A percentile compares a stretch with the other conserved stretches of the same genome.
Conservation (phyloP, 2,797 vertebrate species). For the Hylomyscus alleni region DNA sequence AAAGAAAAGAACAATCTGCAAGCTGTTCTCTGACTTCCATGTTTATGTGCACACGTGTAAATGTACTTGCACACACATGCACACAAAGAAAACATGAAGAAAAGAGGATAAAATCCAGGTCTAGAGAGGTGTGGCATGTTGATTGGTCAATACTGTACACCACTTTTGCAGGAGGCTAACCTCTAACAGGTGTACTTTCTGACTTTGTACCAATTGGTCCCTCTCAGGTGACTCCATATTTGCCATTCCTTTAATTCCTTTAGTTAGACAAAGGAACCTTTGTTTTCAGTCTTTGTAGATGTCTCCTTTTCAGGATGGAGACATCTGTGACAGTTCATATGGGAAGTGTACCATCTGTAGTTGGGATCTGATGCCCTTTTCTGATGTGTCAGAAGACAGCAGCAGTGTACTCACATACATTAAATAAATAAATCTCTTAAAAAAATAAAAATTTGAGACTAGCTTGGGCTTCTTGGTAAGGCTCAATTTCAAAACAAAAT, state of each 20-base stretch:
- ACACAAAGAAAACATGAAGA: not conserved
- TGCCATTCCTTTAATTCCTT: not conserved
- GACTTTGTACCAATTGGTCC: not conserved
- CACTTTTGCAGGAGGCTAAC: not conserved
- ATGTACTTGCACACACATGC: not conserved
- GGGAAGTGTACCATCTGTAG: not conserved
- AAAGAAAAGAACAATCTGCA: not conserved
- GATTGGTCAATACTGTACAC: not conserved
- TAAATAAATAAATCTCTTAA: not conserved
- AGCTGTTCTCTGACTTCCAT: not conserved
- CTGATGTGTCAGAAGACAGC: too few species aligned
- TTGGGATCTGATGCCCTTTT: too few species aligned
- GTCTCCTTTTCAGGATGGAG: constrained; percentile 24
- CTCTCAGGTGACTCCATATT: not conserved
- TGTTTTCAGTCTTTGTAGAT: constrained; percentile 42
- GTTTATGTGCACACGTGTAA: not conserved
- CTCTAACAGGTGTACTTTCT: not conserved
- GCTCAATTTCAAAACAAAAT: not conserved
- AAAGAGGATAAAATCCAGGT: not conserved
- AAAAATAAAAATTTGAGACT: not conserved
- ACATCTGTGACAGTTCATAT: not conserved
- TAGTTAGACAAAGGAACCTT: not conserved
- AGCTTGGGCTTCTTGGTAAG: not conserved
- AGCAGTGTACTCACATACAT: too few species aligned
- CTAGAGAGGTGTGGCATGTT: not conserved